phyloP scores from a whole-genome alignment of 2,797 vertebrate species.

The Acanthurus lineatus region DNA sequence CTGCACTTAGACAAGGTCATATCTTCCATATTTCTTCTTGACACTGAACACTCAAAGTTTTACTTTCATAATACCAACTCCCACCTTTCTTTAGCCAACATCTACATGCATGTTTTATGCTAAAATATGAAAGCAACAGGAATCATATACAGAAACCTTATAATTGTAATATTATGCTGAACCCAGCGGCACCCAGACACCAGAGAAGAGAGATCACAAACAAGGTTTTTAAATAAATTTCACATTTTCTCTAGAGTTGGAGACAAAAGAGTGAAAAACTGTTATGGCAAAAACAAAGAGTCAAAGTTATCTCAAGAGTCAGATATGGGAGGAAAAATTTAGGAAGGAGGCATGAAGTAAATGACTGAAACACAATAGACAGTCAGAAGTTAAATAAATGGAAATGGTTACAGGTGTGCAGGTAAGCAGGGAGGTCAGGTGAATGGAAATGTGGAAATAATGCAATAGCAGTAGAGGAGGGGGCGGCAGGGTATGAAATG shows the following conservation, averaged over 20 bases:
- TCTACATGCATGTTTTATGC: too few species aligned
- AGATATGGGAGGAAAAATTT: too few species aligned
- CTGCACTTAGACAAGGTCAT: not conserved
- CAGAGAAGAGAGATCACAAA: too few species aligned
- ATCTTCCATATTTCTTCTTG: not conserved
- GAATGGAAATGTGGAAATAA: conserved; percentile 3
- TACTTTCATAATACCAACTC: not conserved
- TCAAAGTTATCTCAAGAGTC: not conserved
- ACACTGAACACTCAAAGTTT: not conserved
- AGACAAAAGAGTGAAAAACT: too few species aligned
- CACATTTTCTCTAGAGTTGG: too few species aligned
- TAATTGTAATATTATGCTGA: too few species aligned
- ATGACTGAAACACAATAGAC: not conserved
- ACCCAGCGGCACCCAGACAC: too few species aligned
- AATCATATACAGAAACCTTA: too few species aligned
- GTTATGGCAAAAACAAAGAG: not conserved
- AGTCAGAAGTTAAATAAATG: not conserved
- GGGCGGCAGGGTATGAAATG: not conserved
- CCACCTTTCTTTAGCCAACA: not conserved
- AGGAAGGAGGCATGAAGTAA: not conserved
- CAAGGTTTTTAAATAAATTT: too few species aligned
- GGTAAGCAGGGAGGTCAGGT: not conserved
- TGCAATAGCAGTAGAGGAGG: not conserved
- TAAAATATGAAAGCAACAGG: too few species aligned
- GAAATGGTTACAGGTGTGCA: not conserved